Base-by-base conservation (phyloP, 2,888 invertebrate species). In the Coleophora deauratella region DNA sequence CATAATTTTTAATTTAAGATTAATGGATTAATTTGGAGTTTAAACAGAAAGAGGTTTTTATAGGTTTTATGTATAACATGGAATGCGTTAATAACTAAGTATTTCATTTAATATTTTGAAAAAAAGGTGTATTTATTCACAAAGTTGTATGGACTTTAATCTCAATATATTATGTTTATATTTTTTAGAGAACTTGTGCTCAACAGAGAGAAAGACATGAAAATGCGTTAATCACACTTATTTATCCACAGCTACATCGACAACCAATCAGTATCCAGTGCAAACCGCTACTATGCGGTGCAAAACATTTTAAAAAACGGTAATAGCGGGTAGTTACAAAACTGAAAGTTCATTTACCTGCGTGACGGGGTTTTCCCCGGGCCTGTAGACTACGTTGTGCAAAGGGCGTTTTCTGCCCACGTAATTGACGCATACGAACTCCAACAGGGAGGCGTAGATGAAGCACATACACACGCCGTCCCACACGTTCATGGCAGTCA, bases 391-490 rank as follows among this genome's bases (percentile, higher is more conserved):
- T 50, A 95, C 94, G 77, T 95, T 95, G 87, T 94, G 94, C 47
- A 94, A 87, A 39, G 95, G 96, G 58, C 95, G 87, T 72, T 96
- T 96, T 44, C 97, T 90, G 49, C 96, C 96, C 51, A 97, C 95
- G 82, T 97, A 97, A 88, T 97, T 97, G 67, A 97, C 96, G 81
- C 96, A 95, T 40, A 97, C 96, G 78, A 97, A 97, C 82, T 97
- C 97, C 60, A 97, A 89, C 45, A 97, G 89, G 40, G 96, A 96
- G 45, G 96, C 96, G 87, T 97, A 97, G 76, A 97, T 97, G 89
- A 97, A 97, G 81, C 96, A 96, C 96, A 96, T 96, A 79, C 96
- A 96, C 52, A 97, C 97, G 46, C 96, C 96, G 75, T 97, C 97
- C 97, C 97, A 97, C 39, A 97, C 95, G 86, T 97, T 97, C 96